A percentile compares a stretch with the other conserved stretches of the same genome.
These are phyloP conservation scores for Lophotis ruficrista DNA, from an alignment of 2,113 vertebrate species.

Conservation along the genomic window DNA sequence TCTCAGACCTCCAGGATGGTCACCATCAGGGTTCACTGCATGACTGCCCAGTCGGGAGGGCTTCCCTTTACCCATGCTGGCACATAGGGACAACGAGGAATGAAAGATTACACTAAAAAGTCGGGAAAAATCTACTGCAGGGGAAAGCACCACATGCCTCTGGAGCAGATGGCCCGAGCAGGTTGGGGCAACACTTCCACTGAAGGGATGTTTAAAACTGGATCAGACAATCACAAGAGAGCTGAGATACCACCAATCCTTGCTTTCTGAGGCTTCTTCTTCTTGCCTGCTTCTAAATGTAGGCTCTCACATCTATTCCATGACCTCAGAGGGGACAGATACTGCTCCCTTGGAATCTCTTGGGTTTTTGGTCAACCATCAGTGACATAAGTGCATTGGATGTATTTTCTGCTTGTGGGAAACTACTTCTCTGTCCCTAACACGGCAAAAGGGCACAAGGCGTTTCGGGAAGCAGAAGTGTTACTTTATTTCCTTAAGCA, in stretches of 20 bases:
- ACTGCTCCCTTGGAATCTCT: not conserved
- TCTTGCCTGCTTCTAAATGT: not conserved
- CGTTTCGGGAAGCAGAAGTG: not conserved
- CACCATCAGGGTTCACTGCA: not conserved
- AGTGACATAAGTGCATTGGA: not conserved
- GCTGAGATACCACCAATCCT: not conserved
- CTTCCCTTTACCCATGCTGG: not conserved
- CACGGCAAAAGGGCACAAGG: not conserved
- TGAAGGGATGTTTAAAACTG: not conserved
- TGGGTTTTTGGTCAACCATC: not conserved
- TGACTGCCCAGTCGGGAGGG: fast-evolving
- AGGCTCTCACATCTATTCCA: not conserved
- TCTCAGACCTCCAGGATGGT: not conserved
- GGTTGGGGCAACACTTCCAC: not conserved
- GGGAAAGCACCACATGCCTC: fast-evolving
- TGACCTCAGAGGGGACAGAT: not conserved
- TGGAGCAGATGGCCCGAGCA: not conserved
- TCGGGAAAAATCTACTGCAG: not conserved
- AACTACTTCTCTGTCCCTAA: not conserved
- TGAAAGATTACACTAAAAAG: not conserved
- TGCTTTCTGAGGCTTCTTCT: not conserved
- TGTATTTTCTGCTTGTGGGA: not conserved
- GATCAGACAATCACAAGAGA: not conserved
- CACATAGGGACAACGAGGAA: fast-evolving
- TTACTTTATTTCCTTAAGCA: not conserved